phyloP scores from a whole-genome alignment of 2,797 vertebrate species.

The Hypotaenidia okinawae region DNA sequence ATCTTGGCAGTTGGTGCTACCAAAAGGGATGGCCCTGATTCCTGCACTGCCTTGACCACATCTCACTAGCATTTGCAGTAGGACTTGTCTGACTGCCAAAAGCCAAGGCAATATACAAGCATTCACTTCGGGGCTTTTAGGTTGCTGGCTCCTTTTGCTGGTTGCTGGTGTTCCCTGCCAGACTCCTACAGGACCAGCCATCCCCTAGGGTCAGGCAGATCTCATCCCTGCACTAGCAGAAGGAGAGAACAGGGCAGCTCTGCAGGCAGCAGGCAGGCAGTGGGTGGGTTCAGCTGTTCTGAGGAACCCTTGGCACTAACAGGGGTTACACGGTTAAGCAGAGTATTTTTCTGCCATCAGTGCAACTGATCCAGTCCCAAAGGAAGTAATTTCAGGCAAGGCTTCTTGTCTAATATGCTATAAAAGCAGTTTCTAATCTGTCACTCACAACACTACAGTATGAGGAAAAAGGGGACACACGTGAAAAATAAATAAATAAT shows the following conservation, averaged over 20 bases:
- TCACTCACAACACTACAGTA: constrained; percentile 5
- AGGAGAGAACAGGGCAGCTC: background rate
- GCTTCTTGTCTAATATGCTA: constrained; percentile 45
- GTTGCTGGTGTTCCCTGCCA: background rate
- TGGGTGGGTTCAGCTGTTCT: background rate
- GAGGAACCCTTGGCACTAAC: background rate
- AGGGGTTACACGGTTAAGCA: background rate
- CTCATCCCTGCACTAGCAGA: background rate
- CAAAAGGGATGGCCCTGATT: background rate
- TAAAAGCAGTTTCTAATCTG: constrained; percentile 48
- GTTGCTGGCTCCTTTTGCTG: background rate
- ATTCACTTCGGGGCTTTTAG: background rate
- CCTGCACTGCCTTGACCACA: background rate
- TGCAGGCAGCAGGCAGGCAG: background rate
- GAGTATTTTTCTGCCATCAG: constrained; percentile 4
- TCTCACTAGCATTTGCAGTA: background rate
- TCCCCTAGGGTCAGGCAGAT: background rate
- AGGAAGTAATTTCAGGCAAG: constrained; percentile 41
- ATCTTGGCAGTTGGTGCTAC: background rate
- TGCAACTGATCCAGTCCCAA: constrained; percentile 34
- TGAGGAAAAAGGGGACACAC: too few species aligned
- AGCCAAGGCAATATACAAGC: background rate
- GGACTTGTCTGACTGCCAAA: background rate
- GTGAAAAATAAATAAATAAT: too few species aligned
- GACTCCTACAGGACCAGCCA: background rate